Evolutionary conservation across 2,888 invertebrate genomes (phyloP).

Genomic region (Campoplex capitator): DNA sequence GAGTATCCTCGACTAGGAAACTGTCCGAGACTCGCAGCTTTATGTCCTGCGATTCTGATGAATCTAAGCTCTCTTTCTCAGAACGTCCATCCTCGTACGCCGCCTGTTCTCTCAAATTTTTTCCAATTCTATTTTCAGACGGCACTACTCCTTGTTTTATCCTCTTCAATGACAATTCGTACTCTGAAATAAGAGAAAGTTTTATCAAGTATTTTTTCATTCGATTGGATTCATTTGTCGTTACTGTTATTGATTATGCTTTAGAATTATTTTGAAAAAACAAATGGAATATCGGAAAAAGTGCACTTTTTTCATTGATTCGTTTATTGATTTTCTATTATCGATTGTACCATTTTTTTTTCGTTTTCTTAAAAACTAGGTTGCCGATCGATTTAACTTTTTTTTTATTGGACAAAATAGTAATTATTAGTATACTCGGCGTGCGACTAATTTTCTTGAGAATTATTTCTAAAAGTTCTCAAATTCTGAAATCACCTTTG

Average conservation of each 20-base stretch:
- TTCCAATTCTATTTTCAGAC: neutral
- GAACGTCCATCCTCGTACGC: neutral
- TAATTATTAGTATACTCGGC: no score
- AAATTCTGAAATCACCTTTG: no score
- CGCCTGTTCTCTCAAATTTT: neutral
- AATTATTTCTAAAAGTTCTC: no score
- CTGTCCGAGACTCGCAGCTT: slow-evolving; percentile 72
- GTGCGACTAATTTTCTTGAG: no score
- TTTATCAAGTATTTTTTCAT: neutral
- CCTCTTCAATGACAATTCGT: slow-evolving; percentile 59
- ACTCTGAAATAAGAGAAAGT: slow-evolving; percentile 52
- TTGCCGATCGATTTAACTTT: no score
- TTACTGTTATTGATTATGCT: neutral
- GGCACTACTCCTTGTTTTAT: neutral
- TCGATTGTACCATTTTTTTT: no score
- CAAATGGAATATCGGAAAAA: no score
- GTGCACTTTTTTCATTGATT: no score
- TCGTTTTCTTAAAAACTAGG: no score
- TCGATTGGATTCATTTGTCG: neutral
- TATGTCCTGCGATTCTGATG: slow-evolving; percentile 73
- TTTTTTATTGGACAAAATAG: no score
- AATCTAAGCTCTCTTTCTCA: slow-evolving; percentile 4
- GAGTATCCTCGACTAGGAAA: slow-evolving; percentile 69
- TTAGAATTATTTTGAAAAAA: no score
- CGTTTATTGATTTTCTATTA: no score